A percentile compares a stretch with the other conserved stretches of the same genome.
phyloP scores from a whole-genome alignment of 92 coral and sea anemone species.

The Plumapathes pennacea region DNA sequence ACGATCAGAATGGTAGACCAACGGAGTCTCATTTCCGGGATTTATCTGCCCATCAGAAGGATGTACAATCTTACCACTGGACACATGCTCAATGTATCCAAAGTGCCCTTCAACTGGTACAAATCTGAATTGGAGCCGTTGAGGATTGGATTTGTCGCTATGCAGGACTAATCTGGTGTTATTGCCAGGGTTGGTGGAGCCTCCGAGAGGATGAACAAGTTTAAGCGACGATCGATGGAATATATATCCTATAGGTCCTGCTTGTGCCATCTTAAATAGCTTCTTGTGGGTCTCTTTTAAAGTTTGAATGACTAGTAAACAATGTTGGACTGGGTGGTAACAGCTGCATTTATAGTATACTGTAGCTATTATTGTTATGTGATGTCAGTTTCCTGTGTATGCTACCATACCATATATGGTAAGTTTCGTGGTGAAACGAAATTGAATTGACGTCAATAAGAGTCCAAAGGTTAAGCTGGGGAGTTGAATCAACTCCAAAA shows the following conservation, averaged over 20 bases:
- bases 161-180: slow-evolving; percentile 2
- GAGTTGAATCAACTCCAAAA: no score
- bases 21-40: neutral
- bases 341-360: slow-evolving; percentile 3
- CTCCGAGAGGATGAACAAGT: neutral
- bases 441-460: no score
- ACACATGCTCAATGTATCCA: slow-evolving; percentile 7
- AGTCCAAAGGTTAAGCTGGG: no score
- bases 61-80: slow-evolving; percentile 5
- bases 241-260: slow-evolving; percentile 1
- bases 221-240: slow-evolving; percentile 8
- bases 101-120: slow-evolving; percentile 2
- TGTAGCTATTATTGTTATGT: no score
- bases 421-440: no score
- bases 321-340: slow-evolving; percentile 9
- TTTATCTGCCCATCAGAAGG: neutral
- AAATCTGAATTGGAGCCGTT: neutral
- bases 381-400: no score
- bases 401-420: no score
- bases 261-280: slow-evolving; percentile 2
- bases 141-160: neutral
- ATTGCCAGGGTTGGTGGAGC: neutral
- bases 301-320: slow-evolving; percentile 1
- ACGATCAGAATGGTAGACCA: neutral
- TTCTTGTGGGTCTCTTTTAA: slow-evolving; percentile 1